Evolutionary conservation across 2,113 vertebrate genomes (phyloP).

Genomic region (Nanorana parkeri): DNA sequence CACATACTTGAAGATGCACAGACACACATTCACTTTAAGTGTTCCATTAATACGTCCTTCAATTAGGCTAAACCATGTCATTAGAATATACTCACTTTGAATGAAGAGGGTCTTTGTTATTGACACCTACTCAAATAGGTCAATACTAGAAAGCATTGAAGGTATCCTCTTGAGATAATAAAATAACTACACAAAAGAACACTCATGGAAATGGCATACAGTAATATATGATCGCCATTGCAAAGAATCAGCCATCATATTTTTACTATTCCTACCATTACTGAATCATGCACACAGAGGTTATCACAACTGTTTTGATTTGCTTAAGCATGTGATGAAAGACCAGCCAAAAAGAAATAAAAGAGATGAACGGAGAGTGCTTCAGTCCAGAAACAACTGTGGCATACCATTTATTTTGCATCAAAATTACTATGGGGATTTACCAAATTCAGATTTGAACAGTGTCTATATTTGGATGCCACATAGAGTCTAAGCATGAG

Average conservation of each 20-base stretch:
- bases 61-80: background rate
- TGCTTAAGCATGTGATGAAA: background rate
- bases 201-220: slow-evolving; percentile 1
- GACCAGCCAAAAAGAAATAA: too few species aligned
- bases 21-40: slow-evolving; percentile 14
- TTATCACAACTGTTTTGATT: background rate
- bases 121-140: slow-evolving; percentile 17
- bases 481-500: background rate
- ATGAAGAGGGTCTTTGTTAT: slow-evolving; percentile 26
- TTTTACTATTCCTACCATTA: background rate
- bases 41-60: slow-evolving; percentile 14
- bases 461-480: background rate
- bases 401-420: background rate
- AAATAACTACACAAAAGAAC: slow-evolving; percentile 5
- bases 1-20: slow-evolving; percentile 1
- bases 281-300: slow-evolving; percentile 7
- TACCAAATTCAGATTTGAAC: background rate
- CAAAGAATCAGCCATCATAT: slow-evolving; percentile 18
- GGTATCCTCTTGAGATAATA: slow-evolving; percentile 18
- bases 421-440: background rate
- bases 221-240: background rate
- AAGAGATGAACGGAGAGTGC: background rate
- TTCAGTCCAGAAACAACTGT: background rate
- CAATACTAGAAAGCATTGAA: slow-evolving; percentile 10
- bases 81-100: background rate